These are phyloP conservation scores for Micropoecilia bifurca DNA, from an alignment of 2,797 vertebrate genomes.

Conservation along the genomic window DNA sequence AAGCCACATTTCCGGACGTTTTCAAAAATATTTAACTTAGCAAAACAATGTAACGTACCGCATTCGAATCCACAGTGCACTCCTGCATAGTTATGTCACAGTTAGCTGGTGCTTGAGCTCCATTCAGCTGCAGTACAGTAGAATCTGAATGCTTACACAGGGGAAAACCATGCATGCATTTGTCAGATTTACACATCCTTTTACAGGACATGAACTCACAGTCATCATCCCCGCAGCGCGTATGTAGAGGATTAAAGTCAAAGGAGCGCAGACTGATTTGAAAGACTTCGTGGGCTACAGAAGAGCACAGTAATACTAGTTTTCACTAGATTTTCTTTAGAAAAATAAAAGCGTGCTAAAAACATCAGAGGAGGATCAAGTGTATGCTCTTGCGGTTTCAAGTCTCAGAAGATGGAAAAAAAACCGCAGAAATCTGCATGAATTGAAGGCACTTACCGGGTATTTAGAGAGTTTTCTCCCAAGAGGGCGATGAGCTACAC, in stretches of 20 bases:
- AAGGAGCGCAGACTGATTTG: conserved; percentile 28
- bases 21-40: conserved; percentile 10
- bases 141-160: conserved; percentile 43
- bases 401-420: conserved; percentile 14
- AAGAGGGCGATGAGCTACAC: conserved; percentile 51
- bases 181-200: conserved; percentile 72
- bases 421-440: conserved; percentile 27
- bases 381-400: conserved; percentile 48
- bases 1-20: not conserved
- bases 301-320: conserved; percentile 18
- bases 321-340: conserved; percentile 34
- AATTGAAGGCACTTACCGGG: conserved; percentile 70
- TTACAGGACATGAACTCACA: conserved; percentile 54
- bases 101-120: conserved; percentile 32
- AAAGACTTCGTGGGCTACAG: conserved; percentile 36
- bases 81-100: conserved; percentile 42
- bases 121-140: conserved; percentile 28
- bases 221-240: conserved; percentile 28
- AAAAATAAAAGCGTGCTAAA: conserved; percentile 22
- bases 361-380: conserved; percentile 26
- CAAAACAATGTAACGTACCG: conserved; percentile 17
- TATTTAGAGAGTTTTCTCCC: conserved; percentile 57
- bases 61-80: conserved; percentile 19
- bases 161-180: conserved; percentile 65
- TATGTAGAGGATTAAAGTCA: conserved; percentile 23